Base-by-base conservation (phyloP, 1,140 invertebrate species). In the Euura saliciscinereae region DNA sequence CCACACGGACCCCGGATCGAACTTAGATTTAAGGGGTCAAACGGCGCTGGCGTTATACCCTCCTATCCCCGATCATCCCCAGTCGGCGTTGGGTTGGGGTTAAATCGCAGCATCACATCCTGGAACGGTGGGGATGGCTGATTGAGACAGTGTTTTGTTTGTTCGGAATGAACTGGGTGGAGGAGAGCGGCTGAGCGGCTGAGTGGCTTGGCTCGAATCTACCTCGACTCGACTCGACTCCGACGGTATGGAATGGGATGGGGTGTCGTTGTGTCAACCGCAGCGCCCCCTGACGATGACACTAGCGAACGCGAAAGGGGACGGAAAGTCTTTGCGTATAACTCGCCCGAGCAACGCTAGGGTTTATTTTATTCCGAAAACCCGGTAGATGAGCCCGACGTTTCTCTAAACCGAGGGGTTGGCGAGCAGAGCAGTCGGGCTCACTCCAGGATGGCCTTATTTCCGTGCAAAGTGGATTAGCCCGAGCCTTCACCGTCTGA, bases 221-320 rank as follows among this genome's bases (percentile, higher is more conserved):
- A 64, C 59, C 8, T 10, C 59, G 8, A 28, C 43, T 44, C 43
- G 28, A 28, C 66, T 67, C 66, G 13, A 67, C 66, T 44, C 4
- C 8, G 3, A 70, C 65, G 71, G 70, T 51, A 74, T 51, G 73
- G 72, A 67, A 65, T 68, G 67, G 70, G 72, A 71, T 72, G 81
- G 85, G 85, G 85, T 85, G 81, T 84, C 85, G 84, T 79, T 82
- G 81, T 86, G 85, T 87, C 85, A 87, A 85, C 85, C 82, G 72
- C 85, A 87, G 85, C 80, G 82, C 84, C 85, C 85, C 84, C 85
- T 86, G 85, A 85, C 83, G 82, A 87, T 87, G 85, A 87, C 85
- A 86, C 79, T 78, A 79, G 71, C 80, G 79, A 82, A 87, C 84
- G 84, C 79, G 82, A 84, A 86, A 86, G 84, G 84, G 86, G 85